Evolutionary conservation across 1,140 invertebrate species (phyloP), one percentile per base, ranked within the genome.

Genomic region (Conus ventricosus): DNA sequence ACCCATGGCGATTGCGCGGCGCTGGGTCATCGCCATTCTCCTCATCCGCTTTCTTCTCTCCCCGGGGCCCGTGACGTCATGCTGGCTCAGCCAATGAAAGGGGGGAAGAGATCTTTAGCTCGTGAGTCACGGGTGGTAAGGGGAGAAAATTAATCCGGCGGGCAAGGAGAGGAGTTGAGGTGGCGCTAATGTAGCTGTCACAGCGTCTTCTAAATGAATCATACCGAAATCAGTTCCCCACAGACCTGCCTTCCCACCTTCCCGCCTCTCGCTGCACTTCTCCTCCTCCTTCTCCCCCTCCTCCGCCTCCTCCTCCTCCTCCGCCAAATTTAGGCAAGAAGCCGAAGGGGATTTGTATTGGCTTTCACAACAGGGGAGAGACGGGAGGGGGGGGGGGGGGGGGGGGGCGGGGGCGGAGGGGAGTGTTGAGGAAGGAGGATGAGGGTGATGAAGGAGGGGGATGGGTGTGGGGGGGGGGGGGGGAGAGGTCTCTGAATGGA

Each of bases 81-180:
- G 83, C 8, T 17, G 39, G 63, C 20, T n/a, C 39, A 75, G 51
- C 84, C 84, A 85, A 20, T 67, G 84, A 51, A 75, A 20, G 39
- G 39, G n/a, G 55, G 23, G 57, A 60, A 84, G 5, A 53, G 27
- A 85, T 71, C 84, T 51, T 75, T 85, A 53, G 15, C 39, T 53
- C 23, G 84, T 85, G 84, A 85, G 84, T 85, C 84, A 85, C 53
- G 63, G 63, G 27, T n/a, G 5, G 84, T 85, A 85, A 85, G 53
- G 84, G 67, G 84, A 85, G 84, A 85, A 20, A 85, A 85, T 85
- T 85, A 85, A 85, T 85, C 84, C 63, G 7, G 63, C 53, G 27
- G 39, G 25, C 63, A 71, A 85, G 84, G 39, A 60, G 83, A 84
- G 54, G 84, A 85, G 71, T 20, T 75, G 84, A 85, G 84, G 84